These are phyloP conservation scores for Microchrysa polita DNA, from an alignment of 2,888 invertebrate species.

Conservation along the genomic window DNA sequence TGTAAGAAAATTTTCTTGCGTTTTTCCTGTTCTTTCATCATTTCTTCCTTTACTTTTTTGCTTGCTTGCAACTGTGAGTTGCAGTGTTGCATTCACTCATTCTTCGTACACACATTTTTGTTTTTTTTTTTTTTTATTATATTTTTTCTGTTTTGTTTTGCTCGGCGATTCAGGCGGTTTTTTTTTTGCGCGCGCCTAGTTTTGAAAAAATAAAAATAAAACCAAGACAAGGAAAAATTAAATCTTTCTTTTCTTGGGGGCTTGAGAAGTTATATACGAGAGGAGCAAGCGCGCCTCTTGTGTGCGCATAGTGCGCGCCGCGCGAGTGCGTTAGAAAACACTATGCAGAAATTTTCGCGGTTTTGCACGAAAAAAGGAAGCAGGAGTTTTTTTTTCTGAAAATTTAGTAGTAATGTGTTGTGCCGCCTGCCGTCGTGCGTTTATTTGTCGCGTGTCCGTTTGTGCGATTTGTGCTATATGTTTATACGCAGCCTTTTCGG, in stretches of 20 bases:
- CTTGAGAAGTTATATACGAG: too few relatives aligned
- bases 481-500: too few relatives aligned
- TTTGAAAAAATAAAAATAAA: neutral
- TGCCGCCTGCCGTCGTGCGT: constrained; percentile 7
- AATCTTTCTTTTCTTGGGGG: too few relatives aligned
- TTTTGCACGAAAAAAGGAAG: constrained; percentile 30
- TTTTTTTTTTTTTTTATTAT: constrained; percentile 21
- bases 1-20: too few relatives aligned
- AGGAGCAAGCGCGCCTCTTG: too few relatives aligned
- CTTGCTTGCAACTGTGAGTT: too few relatives aligned
- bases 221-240: neutral
- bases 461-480: too few relatives aligned
- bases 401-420: constrained; percentile 25
- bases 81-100: too few relatives aligned
- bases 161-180: neutral
- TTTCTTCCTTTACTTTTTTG: too few relatives aligned
- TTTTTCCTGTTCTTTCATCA: too few relatives aligned
- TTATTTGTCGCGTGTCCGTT: too few relatives aligned
- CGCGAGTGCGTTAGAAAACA: constrained; percentile 38
- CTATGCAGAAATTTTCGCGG: constrained; percentile 30
- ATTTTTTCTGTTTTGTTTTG: neutral
- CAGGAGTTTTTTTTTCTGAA: constrained; percentile 14
- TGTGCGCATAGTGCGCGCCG: too few relatives aligned
- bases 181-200: neutral
- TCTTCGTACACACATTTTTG: neutral